Evolutionary conservation across 2,113 vertebrate species (phyloP).

Genomic region (Halcyon senegalensis): DNA sequence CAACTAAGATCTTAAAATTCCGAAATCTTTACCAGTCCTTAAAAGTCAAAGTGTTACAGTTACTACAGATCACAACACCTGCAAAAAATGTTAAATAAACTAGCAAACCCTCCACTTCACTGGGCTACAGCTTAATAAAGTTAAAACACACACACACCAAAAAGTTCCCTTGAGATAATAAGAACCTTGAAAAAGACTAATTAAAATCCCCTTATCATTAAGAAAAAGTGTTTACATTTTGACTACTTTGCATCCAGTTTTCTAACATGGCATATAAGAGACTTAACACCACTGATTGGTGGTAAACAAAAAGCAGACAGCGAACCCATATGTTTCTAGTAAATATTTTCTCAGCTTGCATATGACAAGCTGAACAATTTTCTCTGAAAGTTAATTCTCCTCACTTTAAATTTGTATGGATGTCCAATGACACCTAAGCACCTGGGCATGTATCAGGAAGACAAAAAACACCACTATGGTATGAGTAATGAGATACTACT

Average conservation of each 20-base stretch:
- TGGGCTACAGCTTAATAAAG: constrained; percentile 54
- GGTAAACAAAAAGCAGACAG: constrained; percentile 49
- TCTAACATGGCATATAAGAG: neutral
- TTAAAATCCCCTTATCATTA: constrained; percentile 25
- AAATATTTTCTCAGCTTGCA: constrained; percentile 50
- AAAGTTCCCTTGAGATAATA: constrained; percentile 50
- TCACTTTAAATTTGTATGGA: neutral
- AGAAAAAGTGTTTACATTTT: constrained; percentile 37
- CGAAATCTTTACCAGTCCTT: constrained; percentile 42
- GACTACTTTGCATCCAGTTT: constrained; percentile 53
- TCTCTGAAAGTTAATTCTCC: neutral
- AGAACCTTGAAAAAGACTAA: constrained; percentile 57
- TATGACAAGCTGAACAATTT: constrained; percentile 15
- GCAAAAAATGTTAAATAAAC: constrained; percentile 39
- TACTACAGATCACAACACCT: constrained; percentile 46
- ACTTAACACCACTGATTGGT: neutral
- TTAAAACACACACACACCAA: neutral
- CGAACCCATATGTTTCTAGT: constrained; percentile 15
- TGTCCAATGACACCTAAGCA: neutral
- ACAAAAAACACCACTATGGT: neutral
- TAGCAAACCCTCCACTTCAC: constrained; percentile 47
- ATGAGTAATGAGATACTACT: neutral
- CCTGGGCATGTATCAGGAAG: neutral
- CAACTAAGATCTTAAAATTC: neutral
- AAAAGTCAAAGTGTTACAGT: constrained; percentile 53